phyloP scores from a whole-genome alignment of 2,888 invertebrate genomes.

The Augochlorella aurata region DNA sequence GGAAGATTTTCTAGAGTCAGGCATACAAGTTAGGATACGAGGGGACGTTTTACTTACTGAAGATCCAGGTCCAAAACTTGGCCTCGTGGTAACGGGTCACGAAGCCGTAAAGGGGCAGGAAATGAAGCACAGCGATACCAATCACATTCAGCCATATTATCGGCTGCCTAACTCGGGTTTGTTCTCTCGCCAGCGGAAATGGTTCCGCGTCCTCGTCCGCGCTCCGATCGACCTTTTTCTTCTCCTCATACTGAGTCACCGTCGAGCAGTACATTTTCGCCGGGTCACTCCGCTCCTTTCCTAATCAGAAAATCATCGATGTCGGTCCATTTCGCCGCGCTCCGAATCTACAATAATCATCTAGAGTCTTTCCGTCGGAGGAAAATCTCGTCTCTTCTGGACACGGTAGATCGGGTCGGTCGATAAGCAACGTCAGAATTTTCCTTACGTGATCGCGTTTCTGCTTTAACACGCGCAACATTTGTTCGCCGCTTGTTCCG shows the following conservation, averaged over 20 bases:
- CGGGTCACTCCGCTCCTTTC: neutral
- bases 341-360: neutral
- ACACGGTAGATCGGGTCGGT: too few species aligned
- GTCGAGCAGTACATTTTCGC: conserved; percentile 54
- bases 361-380: too few species aligned
- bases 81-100: conserved; percentile 76
- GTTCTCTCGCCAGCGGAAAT: conserved; percentile 22
- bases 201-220: conserved; percentile 33
- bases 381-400: too few species aligned
- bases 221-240: conserved; percentile 18
- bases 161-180: conserved; percentile 75
- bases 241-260: conserved; percentile 51
- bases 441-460: too few species aligned
- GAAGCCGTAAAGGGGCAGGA: conserved; percentile 81
- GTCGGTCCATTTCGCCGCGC: neutral
- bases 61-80: conserved; percentile 83
- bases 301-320: neutral
- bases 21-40: neutral
- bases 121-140: conserved; percentile 83
- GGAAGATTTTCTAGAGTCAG: too few species aligned
- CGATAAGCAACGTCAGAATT: too few species aligned
- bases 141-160: conserved; percentile 87
- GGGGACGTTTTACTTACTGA: conserved; percentile 83
- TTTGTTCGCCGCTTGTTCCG: too few species aligned
- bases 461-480: too few species aligned